These are phyloP conservation scores for Tanytarsus gracilentus DNA, from an alignment of 2,888 invertebrate species.

Conservation along the genomic window DNA sequence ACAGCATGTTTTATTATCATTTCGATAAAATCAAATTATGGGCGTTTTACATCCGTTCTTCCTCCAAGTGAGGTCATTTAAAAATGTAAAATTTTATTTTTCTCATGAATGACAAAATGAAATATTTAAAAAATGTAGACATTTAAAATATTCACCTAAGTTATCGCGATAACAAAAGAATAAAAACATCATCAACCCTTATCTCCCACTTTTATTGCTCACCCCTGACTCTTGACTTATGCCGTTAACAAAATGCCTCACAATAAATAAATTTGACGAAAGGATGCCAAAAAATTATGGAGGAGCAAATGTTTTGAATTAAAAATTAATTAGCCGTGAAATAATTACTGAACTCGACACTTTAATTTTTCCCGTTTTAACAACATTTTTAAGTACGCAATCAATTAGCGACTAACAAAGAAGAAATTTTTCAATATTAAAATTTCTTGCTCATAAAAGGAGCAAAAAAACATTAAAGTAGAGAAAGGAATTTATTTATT, in stretches of 20 bases:
- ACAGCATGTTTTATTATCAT: conserved; percentile 24
- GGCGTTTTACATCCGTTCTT: too few species aligned
- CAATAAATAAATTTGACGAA: conserved; percentile 23
- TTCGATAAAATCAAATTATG: conserved; percentile 23
- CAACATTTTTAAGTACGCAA: background rate
- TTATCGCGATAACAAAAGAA: too few species aligned
- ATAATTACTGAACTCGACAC: conserved; percentile 7
- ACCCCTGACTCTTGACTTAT: too few species aligned
- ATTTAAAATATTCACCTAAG: background rate
- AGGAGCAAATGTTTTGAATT: conserved; percentile 15
- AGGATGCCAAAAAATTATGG: conserved; percentile 1
- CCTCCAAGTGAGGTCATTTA: too few species aligned
- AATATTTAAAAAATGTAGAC: background rate
- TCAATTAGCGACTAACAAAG: background rate
- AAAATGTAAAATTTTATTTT: too few species aligned
- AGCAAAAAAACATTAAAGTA: too few species aligned
- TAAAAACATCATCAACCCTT: too few species aligned
- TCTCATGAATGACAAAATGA: background rate
- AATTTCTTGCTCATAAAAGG: too few species aligned
- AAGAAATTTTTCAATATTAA: too few species aligned
- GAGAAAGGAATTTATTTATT: too few species aligned
- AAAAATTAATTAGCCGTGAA: conserved; percentile 28
- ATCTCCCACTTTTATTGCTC: too few species aligned
- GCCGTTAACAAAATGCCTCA: too few species aligned
- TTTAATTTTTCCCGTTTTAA: conserved; percentile 23